A percentile compares a stretch with the other conserved stretches of the same genome.
Evolutionary conservation across 2,797 vertebrate genomes (phyloP).

Genomic region (Gobionotothen gibberifrons): DNA sequence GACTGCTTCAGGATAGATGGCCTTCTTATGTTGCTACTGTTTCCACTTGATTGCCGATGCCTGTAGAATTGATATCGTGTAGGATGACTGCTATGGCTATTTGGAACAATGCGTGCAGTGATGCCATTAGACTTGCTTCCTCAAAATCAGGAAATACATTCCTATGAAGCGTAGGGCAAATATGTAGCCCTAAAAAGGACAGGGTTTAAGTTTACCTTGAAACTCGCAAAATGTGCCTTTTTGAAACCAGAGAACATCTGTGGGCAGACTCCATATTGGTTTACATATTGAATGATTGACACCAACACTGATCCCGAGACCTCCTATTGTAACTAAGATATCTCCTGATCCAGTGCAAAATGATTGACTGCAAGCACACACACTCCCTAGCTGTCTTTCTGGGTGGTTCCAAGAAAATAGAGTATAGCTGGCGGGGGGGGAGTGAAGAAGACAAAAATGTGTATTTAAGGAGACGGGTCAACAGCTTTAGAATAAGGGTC

Average conservation of each 20-base stretch:
- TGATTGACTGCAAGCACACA: slow-evolving; percentile 8
- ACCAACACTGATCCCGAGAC: slow-evolving; percentile 15
- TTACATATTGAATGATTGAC: slow-evolving; percentile 50
- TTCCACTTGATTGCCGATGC: slow-evolving; percentile 70
- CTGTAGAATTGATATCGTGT: slow-evolving; percentile 51
- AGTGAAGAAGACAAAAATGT: slow-evolving; percentile 30
- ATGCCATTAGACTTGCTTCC: slow-evolving; percentile 45
- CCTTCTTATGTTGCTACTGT: slow-evolving; percentile 50
- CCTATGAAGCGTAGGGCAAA: slow-evolving; percentile 39
- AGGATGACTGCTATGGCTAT: slow-evolving; percentile 41
- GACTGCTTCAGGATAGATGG: slow-evolving; percentile 27
- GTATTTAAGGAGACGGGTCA: slow-evolving; percentile 39
- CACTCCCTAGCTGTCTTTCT: neutral
- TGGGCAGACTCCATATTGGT: slow-evolving; percentile 7
- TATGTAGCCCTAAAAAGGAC: slow-evolving; percentile 28
- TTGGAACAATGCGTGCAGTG: slow-evolving; percentile 63
- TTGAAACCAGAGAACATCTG: slow-evolving; percentile 56
- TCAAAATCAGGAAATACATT: slow-evolving; percentile 50
- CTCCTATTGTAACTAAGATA: slow-evolving; percentile 21
- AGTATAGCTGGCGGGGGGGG: slow-evolving; percentile 10
- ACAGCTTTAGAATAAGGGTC: slow-evolving; percentile 41
- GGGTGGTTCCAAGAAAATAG: slow-evolving; percentile 7
- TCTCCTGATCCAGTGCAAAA: slow-evolving; percentile 25
- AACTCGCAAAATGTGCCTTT: slow-evolving; percentile 29
- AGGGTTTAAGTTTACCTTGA: slow-evolving; percentile 56